A percentile compares a stretch with the other conserved stretches of the same genome.
Evolutionary conservation across 2,113 vertebrate species (phyloP).

Genomic region (Eolophus roseicapilla): DNA sequence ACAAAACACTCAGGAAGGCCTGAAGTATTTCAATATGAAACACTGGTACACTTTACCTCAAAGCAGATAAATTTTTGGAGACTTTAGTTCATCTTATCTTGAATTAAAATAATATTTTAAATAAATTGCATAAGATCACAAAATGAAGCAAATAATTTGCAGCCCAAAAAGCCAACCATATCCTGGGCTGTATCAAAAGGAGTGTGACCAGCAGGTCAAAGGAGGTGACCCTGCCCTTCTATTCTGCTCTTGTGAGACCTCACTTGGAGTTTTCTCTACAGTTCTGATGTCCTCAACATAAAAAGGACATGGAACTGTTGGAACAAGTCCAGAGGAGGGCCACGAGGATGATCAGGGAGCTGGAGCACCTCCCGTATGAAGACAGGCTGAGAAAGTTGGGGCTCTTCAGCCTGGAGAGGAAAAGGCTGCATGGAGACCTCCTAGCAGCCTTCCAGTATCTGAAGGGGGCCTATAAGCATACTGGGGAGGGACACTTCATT

Average conservation of each 20-base stretch:
- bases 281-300: no score
- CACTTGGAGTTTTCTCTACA: no score
- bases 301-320: no score
- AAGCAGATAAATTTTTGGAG: neutral
- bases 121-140: neutral
- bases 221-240: neutral
- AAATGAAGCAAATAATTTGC: neutral
- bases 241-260: neutral
- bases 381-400: no score
- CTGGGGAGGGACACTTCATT: no score
- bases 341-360: no score
- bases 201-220: neutral
- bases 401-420: no score
- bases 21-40: neutral
- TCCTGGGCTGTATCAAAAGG: neutral
- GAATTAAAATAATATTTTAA: neutral
- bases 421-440: no score
- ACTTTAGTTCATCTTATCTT: neutral
- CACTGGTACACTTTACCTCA: neutral
- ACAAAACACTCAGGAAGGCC: neutral
- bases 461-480: no score
- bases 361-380: no score
- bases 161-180: neutral
- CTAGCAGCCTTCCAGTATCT: no score
- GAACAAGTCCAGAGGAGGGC: no score